phyloP scores from a whole-genome alignment of 2,888 invertebrate genomes.

The Drosophila phalerata region DNA sequence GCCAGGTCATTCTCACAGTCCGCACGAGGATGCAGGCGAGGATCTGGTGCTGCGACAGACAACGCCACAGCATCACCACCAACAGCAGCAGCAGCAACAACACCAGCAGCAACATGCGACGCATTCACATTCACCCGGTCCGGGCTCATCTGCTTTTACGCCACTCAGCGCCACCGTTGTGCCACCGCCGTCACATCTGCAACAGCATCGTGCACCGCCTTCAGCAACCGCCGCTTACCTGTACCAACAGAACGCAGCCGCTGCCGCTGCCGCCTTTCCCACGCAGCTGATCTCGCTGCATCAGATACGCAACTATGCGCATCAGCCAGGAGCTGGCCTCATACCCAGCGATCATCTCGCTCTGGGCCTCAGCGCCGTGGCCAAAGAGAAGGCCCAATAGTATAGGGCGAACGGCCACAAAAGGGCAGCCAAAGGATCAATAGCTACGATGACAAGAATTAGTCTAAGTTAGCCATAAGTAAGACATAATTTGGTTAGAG shows the following conservation, averaged over 20 bases:
- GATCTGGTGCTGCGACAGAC: slow-evolving; percentile 85
- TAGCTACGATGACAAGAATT: slow-evolving; percentile 65
- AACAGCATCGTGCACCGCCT: slow-evolving; percentile 80
- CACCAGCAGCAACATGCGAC: slow-evolving; percentile 72
- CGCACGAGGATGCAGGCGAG: slow-evolving; percentile 84
- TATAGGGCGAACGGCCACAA: slow-evolving; percentile 70
- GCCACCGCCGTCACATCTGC: slow-evolving; percentile 88
- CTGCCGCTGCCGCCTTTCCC: slow-evolving; percentile 90
- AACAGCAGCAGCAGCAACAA: slow-evolving; percentile 77
- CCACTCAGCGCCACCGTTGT: slow-evolving; percentile 92
- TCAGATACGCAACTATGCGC: slow-evolving; percentile 98
- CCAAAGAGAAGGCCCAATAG: slow-evolving; percentile 85
- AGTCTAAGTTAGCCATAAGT: slow-evolving; percentile 34
- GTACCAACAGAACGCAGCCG: slow-evolving; percentile 88
- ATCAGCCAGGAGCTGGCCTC: slow-evolving; percentile 91
- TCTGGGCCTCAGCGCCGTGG: slow-evolving; percentile 84
- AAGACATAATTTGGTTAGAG: slow-evolving; percentile 30
- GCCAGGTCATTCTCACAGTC: slow-evolving; percentile 84
- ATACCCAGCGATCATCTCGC: slow-evolving; percentile 89
- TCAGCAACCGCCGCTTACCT: slow-evolving; percentile 91
- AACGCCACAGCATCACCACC: slow-evolving; percentile 82
- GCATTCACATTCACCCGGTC: slow-evolving; percentile 59
- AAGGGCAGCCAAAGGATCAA: slow-evolving; percentile 52
- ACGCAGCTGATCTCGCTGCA: slow-evolving; percentile 97
- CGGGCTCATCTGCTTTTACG: slow-evolving; percentile 93